These are phyloP conservation scores for Sinelater perroti DNA, from an alignment of 2,888 invertebrate genomes.

Conservation along the genomic window DNA sequence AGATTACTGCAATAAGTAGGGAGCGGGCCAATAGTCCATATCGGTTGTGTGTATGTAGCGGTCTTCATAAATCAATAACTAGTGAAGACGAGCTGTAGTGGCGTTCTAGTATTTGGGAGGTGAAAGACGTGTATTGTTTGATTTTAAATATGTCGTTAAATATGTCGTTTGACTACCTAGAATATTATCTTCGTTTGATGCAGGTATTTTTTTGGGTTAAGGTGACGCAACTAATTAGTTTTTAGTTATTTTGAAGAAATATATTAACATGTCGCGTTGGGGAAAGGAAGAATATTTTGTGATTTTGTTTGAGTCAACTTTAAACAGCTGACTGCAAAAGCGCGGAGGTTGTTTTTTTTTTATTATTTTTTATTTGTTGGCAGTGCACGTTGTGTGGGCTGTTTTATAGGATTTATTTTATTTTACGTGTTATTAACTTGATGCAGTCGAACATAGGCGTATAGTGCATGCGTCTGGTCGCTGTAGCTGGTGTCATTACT, in stretches of 20 bases:
- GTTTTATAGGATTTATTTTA: conserved; percentile 28
- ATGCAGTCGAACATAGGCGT: conserved; percentile 36
- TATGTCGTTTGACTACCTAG: not conserved
- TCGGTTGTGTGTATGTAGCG: conserved; percentile 7
- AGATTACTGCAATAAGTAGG: not conserved
- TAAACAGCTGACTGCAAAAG: conserved; percentile 26
- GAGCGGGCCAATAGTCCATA: conserved; percentile 22
- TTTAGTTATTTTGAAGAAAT: too few relatives aligned
- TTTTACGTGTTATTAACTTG: conserved; percentile 37
- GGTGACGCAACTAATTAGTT: too few relatives aligned
- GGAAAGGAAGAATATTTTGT: conserved; percentile 3
- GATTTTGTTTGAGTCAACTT: conserved; percentile 2
- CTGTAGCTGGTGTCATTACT: conserved; percentile 48
- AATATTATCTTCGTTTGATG: not conserved
- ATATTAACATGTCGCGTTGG: too few relatives aligned
- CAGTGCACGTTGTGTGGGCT: conserved; percentile 39
- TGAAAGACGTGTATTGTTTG: not conserved
- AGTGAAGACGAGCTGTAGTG: not conserved
- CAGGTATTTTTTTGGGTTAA: too few relatives aligned
- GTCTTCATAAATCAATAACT: conserved; percentile 30
- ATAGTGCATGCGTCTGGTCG: conserved; percentile 41
- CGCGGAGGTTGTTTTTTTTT: conserved; percentile 24
- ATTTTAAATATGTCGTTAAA: not conserved
- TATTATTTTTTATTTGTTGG: conserved; percentile 32
- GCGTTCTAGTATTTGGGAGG: not conserved